phyloP scores from a whole-genome alignment of 2,113 vertebrate species.

The Oncorhynchus kisutch region DNA sequence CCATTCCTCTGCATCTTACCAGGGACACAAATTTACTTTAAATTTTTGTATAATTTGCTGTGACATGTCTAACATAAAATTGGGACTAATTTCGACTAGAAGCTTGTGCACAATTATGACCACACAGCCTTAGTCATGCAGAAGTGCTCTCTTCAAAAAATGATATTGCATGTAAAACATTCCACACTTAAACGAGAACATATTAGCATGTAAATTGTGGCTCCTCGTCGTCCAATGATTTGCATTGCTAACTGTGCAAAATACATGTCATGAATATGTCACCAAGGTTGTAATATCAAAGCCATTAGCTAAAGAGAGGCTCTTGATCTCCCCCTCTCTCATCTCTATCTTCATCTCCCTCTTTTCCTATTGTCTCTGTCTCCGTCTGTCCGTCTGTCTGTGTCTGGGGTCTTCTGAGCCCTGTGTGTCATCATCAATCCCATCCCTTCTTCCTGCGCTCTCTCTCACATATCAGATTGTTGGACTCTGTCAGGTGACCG shows the following conservation, averaged over 20 bases:
- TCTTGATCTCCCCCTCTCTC: background rate
- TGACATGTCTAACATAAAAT: background rate
- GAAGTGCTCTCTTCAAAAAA: conserved; percentile 25
- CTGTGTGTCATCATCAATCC: background rate
- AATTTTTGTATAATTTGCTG: background rate
- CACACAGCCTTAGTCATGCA: background rate
- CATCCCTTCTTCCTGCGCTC: background rate
- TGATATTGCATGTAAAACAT: conserved; percentile 27
- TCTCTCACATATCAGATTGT: conserved; percentile 45
- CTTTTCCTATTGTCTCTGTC: too few relatives aligned
- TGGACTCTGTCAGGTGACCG: conserved; percentile 36
- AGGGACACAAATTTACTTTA: background rate
- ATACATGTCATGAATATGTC: conserved; percentile 34
- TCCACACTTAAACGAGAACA: conserved; percentile 18
- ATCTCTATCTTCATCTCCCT: too few relatives aligned
- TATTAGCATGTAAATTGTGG: conserved; percentile 48
- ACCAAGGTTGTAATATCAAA: conserved; percentile 34
- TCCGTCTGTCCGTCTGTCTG: background rate
- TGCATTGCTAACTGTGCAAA: conserved; percentile 40
- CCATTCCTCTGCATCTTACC: background rate
- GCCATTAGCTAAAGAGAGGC: conserved; percentile 37
- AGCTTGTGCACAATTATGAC: conserved; percentile 22
- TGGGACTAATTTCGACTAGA: too few relatives aligned
- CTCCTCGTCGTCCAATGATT: conserved; percentile 15
- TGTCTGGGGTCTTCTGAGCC: background rate